These are phyloP conservation scores for Lordiphosa collinella DNA, from an alignment of 1,140 invertebrate genomes.

Conservation along the genomic window DNA sequence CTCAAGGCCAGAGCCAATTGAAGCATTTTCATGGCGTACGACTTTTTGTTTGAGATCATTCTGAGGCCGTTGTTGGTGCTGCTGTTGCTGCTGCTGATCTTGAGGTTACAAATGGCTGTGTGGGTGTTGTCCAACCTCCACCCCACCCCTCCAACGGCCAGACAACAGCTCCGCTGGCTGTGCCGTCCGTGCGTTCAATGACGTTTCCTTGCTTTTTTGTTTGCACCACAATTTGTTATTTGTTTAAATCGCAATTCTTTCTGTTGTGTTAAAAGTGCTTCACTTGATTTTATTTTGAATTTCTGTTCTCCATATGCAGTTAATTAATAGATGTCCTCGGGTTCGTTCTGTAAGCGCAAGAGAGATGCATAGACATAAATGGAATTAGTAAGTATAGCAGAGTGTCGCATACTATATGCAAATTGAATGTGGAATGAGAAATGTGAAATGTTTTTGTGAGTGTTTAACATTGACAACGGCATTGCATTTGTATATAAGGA, in stretches of 20 bases:
- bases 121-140: conserved; percentile 33
- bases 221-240: conserved; percentile 12
- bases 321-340: conserved; percentile 28
- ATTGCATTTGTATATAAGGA: too few species aligned
- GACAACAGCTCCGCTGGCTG: conserved; percentile 59
- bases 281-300: background rate
- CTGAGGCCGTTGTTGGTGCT: conserved; percentile 24
- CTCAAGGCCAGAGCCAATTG: conserved; percentile 88
- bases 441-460: background rate
- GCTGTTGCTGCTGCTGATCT: background rate
- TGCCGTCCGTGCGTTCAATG: conserved; percentile 68
- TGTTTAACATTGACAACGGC: too few species aligned
- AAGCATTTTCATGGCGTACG: conserved; percentile 87
- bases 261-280: conserved; percentile 27
- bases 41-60: conserved; percentile 86
- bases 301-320: conserved; percentile 24
- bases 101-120: conserved; percentile 35
- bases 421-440: conserved; percentile 4
- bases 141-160: conserved; percentile 27
- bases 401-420: conserved; percentile 7
- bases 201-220: conserved; percentile 55
- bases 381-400: conserved; percentile 41
- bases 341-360: conserved; percentile 36
- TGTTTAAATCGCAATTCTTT: conserved; percentile 50
- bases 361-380: conserved; percentile 31